Base-by-base conservation (phyloP, 2,113 vertebrate species). In the Oncorhynchus tshawytscha region DNA sequence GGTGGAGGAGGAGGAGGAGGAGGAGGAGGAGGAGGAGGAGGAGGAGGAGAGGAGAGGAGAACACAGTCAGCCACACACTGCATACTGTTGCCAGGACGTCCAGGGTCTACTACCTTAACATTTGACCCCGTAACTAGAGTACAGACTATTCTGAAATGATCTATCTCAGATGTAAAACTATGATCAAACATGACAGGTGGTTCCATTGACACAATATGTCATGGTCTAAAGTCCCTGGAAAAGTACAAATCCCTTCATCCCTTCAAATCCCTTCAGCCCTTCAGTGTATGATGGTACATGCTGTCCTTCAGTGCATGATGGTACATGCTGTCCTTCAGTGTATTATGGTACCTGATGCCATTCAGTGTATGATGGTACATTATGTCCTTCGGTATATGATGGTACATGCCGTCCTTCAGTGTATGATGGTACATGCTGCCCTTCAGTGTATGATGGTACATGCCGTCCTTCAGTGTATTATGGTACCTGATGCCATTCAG, bases 201-300 rank as follows among this genome's bases (percentile, higher is more conserved):
- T 5, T 34, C 29, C 31, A n/a, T n/a, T 8, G 15, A 22, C 59
- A 16, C 13, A 69, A 45, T 24, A 60, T 31, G 18, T 62, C 4
- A 71, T 29, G 49, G 34, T 12, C 66, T 20, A 18, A 67, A 5
- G 29, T 67, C 59, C 65, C 39, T 60, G 64, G 59, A 69, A 69
- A 34, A 54, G 18, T 67, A 20, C 75, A 74, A 70, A 29, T 29
- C n/a, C n/a, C n/a, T n/a, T n/a, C n/a, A n/a, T n/a, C n/a, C n/a
- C n/a, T n/a, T n/a, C n/a, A n/a, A n/a, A n/a, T n/a, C n/a, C n/a
- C n/a, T n/a, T n/a, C n/a, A n/a, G n/a, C n/a, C n/a, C n/a, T n/a
- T n/a, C n/a, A n/a, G n/a, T n/a, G 3, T 27, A 34, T 18, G 13
- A 24, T 24, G 49, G 13, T 20, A 62, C 11, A 31, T 75, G 60